phyloP scores from a whole-genome alignment of 2,888 invertebrate genomes.

The Leptopilina syphax region DNA sequence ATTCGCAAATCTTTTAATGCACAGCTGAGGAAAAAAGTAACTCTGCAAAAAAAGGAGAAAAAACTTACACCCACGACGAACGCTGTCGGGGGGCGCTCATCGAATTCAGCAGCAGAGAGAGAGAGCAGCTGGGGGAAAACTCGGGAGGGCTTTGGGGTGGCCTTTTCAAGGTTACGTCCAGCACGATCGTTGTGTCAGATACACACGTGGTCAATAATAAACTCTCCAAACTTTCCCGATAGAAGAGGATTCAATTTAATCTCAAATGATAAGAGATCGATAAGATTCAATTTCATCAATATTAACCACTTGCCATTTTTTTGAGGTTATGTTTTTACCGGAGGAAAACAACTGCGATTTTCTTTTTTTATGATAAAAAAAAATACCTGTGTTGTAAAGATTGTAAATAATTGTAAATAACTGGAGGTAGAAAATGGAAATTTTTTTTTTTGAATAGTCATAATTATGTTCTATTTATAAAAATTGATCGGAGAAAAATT shows the following conservation, averaged over 20 bases:
- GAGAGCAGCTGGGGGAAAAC: conserved; percentile 45
- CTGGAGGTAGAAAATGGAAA: too few relatives aligned
- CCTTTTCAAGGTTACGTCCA: conserved; percentile 71
- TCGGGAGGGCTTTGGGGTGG: conserved; percentile 65
- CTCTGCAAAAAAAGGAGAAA: neutral
- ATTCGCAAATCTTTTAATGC: neutral
- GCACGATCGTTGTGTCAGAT: conserved; percentile 10
- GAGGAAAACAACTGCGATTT: neutral
- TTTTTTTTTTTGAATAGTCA: too few relatives aligned
- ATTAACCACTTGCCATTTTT: neutral
- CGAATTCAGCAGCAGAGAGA: neutral
- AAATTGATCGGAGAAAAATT: too few relatives aligned
- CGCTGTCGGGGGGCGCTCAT: conserved; percentile 50
- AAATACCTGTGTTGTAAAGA: too few relatives aligned
- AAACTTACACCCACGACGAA: conserved; percentile 54
- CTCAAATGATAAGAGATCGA: neutral
- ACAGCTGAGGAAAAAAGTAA: conserved; percentile 10
- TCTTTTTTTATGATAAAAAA: too few relatives aligned
- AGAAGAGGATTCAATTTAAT: neutral
- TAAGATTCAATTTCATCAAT: neutral
- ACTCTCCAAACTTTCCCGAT: neutral
- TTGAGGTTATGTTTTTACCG: neutral
- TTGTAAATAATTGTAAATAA: too few relatives aligned
- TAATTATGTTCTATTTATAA: too few relatives aligned
- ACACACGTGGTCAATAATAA: conserved; percentile 1